Base-by-base conservation (phyloP, 1,140 invertebrate genomes). In the Lordiphosa clarofinis region DNA sequence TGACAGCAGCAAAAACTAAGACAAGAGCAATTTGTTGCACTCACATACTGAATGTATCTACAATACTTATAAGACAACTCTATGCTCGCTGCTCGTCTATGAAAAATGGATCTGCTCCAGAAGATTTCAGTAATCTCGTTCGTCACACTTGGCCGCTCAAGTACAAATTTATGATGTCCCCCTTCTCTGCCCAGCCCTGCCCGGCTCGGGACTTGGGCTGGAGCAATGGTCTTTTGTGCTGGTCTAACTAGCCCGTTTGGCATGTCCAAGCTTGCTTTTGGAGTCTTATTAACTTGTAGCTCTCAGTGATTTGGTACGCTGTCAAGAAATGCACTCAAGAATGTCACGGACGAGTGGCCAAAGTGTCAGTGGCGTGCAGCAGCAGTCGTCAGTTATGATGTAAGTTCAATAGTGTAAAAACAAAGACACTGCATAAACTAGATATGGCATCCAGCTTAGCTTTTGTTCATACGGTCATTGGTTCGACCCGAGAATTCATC, bases 101-200 rank as follows among this genome's bases (percentile, higher is more conserved):
- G 72, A 86, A 88, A 88, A 87, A 88, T 88, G 86, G 86, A 87
- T 88, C 81, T 88, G 86, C 86, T 88, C 86, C 86, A 88, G 86
- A 88, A 88, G 86, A 88, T 88, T 88, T 88, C 81, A 86, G 86
- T 87, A 88, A 88, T 88, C 86, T 88, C 86, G 86, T 88, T 86
- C 86, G 86, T 88, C 86, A 87, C 86, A 87, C 86, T 82, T 88
- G 86, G 86, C 64, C 86, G 86, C 75, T 86, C 86, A 88, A 88
- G 75, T 88, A 88, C 84, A 66, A 87, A 87, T 87, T 87, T 87
- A 87, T 87, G 82, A 78, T 79, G 72, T 65, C 62, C 52, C 54
- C 21, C 21, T 24, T 24, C 21, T 21, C 21, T 24, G 10, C n/a
- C 11, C 42, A 19, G 13, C 19, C 10, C 15, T 15, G 15, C 49